Conservation (phyloP, 2,113 vertebrate genomes). For the Ptilonorhynchus violaceus region DNA sequence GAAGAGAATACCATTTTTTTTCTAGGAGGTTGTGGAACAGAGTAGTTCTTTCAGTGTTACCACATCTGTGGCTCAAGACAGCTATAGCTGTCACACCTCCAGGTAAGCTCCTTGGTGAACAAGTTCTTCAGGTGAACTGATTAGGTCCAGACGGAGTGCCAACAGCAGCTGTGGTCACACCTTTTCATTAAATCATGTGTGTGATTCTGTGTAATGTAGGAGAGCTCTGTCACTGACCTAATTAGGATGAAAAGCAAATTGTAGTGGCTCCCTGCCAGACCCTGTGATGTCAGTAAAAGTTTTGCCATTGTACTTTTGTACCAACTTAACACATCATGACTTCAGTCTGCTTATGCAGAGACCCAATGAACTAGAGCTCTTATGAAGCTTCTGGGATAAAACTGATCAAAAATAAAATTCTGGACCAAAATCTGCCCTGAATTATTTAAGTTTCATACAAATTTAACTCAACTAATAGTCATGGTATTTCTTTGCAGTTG, state of each 20-base stretch:
- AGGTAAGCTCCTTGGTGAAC: background rate
- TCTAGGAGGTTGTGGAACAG: background rate
- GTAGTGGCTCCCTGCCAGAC: background rate
- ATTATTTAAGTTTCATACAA: background rate
- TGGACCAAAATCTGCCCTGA: background rate
- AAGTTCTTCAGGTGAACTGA: constrained; percentile 5
- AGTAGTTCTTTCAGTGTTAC: background rate
- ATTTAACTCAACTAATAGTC: background rate
- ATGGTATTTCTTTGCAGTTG: background rate
- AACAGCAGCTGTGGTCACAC: background rate
- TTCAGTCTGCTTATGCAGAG: background rate
- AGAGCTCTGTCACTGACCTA: background rate
- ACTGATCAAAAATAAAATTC: background rate
- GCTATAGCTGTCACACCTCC: background rate
- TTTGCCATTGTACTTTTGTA: background rate
- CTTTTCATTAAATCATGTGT: background rate
- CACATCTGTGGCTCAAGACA: background rate
- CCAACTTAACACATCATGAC: background rate
- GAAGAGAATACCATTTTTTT: background rate
- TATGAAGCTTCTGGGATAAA: background rate
- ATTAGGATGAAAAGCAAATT: background rate
- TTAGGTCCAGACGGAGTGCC: background rate
- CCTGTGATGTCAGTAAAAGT: background rate
- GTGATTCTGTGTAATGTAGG: background rate
- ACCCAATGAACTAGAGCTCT: background rate